Evolutionary conservation across 2,113 vertebrate species (phyloP).

Genomic region (Thamnaconus septentrionalis): DNA sequence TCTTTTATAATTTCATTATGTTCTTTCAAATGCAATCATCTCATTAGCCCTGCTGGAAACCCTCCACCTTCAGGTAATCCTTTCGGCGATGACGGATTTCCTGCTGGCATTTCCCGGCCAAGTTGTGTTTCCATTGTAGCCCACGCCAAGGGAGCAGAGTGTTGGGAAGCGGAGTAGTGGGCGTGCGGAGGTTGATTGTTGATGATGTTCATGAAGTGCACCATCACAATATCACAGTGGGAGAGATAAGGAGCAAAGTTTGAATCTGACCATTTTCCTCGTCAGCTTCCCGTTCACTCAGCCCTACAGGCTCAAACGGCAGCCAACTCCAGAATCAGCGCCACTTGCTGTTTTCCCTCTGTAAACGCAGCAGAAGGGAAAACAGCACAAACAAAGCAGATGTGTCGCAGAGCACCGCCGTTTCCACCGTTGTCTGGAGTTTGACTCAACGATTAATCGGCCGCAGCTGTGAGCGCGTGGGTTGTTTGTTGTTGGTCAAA

Average conservation of each 20-base stretch:
- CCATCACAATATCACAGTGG: no score
- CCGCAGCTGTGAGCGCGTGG: no score
- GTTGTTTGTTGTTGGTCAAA: no score
- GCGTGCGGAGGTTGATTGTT: no score
- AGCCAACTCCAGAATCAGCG: background rate
- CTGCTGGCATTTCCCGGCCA: no score
- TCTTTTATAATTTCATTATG: slow-evolving; percentile 14
- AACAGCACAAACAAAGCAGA: background rate
- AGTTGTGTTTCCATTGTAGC: no score
- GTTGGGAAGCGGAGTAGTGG: no score
- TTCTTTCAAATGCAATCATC: background rate
- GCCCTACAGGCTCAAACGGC: background rate
- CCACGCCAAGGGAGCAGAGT: no score
- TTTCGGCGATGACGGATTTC: background rate
- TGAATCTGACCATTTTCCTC: background rate
- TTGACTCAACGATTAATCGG: background rate
- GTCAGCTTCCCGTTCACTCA: background rate
- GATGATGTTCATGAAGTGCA: no score
- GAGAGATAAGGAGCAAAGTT: no score
- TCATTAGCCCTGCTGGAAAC: slow-evolving; percentile 8
- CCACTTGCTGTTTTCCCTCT: slow-evolving; percentile 2
- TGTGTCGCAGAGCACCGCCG: background rate
- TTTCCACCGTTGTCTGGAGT: background rate
- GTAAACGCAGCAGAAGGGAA: no score
- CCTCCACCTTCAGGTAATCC: slow-evolving; percentile 20